Evolutionary conservation across 2,888 invertebrate species (phyloP), one percentile per base, ranked within the genome.

Genomic region (Tetrapedia diversipes): DNA sequence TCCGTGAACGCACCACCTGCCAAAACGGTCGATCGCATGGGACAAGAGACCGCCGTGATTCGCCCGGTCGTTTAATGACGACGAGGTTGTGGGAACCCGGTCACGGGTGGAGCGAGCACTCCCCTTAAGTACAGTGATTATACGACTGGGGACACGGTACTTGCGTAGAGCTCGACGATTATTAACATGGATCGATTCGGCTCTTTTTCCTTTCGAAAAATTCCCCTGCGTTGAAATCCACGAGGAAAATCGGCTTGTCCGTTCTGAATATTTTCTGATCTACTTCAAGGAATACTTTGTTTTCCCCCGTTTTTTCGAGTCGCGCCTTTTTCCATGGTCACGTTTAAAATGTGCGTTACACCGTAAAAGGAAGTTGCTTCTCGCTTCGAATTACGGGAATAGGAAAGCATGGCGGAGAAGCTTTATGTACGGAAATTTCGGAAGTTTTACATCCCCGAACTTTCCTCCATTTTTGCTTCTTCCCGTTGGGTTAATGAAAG

Each of bases 21-120:
- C 86, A 77, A 86, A 88, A 87, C 64, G 66, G 63, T 65, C 76
- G 74, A 80, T 79, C 67, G 78, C 61, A 72, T 73, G 77, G 76
- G 71, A 73, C 73, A 54, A 43, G 49, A 74, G 77, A 56, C 60
- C 67, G 76, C 68, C 77, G 78, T 78, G 85, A 85, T 80, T 85
- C 56, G 79, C 83, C 68, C 56, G 69, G 78, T 72, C 80, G 79
- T 84, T 84, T 84, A 84, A 84, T 82, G 76, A 82, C 81, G 77
- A 41, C 77, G 88, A 88, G 90, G 89, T 89, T 91, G 90, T 91
- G 91, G 91, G 91, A 91, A 91, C 91, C 87, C 86, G 87, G 86
- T 87, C 87, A 86, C 82, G 83, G 86, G 86, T 87, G 86, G 87
- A 79, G 85, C 83, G 86, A 81, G 80, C 86, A 81, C 82, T 82